Percentiles rank a stretch among this genome's conserved stretches.
phyloP scores from a whole-genome alignment of 1,140 invertebrate genomes.

The Schmidtea mediterranea region DNA sequence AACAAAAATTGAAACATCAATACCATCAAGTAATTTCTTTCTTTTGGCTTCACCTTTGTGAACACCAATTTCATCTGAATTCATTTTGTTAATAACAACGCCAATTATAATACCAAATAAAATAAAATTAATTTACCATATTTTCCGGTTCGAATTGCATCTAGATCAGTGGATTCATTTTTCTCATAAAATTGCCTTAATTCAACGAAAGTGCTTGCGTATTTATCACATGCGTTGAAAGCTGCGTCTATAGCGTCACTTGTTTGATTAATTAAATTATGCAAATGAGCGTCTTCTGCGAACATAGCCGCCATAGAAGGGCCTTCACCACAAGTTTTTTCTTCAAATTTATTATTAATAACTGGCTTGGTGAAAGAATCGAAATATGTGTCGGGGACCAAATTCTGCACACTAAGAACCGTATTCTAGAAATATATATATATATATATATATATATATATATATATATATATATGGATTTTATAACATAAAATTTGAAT shows the following conservation, averaged over 20 bases:
- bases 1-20: not conserved
- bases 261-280: constrained; percentile 29
- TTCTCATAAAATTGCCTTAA: constrained; percentile 41
- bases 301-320: constrained; percentile 37
- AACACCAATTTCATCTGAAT: not conserved
- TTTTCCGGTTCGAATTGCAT: constrained; percentile 25
- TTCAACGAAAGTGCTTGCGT: constrained; percentile 36
- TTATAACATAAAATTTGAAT: no score
- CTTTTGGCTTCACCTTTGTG: not conserved
- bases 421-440: constrained; percentile 15
- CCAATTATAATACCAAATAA: not conserved
- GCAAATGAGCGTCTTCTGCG: constrained; percentile 35
- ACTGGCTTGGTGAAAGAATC: constrained; percentile 32
- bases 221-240: constrained; percentile 35
- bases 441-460: no score
- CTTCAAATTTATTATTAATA: constrained; percentile 42
- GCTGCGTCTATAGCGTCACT: constrained; percentile 32
- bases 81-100: not conserved
- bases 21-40: not conserved
- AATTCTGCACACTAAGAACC: constrained; percentile 22
- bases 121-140: constrained; percentile 14
- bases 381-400: constrained; percentile 25
- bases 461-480: no score
- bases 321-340: constrained; percentile 37
- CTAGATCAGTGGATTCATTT: constrained; percentile 36